Evolutionary conservation across 1,140 invertebrate genomes (phyloP).

Genomic region (Hylaeus anthracinus): DNA sequence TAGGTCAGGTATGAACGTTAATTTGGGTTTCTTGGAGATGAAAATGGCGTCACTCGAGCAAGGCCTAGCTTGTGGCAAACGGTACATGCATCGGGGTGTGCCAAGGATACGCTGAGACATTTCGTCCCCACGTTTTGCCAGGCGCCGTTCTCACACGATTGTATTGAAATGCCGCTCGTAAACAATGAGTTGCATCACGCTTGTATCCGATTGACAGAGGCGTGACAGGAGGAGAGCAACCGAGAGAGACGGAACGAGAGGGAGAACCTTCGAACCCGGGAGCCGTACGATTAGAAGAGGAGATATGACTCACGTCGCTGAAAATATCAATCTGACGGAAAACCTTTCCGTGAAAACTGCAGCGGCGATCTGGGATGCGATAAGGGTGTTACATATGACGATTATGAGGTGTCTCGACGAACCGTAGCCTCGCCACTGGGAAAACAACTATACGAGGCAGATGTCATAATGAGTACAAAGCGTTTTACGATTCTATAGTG

Average conservation of each 20-base stretch:
- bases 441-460: no score
- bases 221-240: constrained; percentile 53
- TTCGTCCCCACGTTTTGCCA: constrained; percentile 59
- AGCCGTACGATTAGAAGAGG: background rate
- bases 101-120: constrained; percentile 68
- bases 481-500: no score
- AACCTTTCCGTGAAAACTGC: no score
- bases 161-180: constrained; percentile 72
- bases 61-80: background rate
- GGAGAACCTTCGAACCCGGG: background rate
- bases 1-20: no score
- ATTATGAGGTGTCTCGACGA: no score
- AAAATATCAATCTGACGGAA: no score
- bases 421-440: no score
- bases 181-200: constrained; percentile 72
- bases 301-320: background rate
- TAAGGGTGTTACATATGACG: no score
- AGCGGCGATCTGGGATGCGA: no score
- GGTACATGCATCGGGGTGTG: constrained; percentile 52
- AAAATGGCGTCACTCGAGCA: constrained; percentile 24
- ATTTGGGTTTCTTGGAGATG: background rate
- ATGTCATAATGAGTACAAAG: no score
- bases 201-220: constrained; percentile 56
- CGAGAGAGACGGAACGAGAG: background rate
- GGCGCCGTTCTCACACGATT: constrained; percentile 68